These are phyloP conservation scores for Mustela lutreola DNA, from an alignment of 2,113 vertebrate species.

Conservation along the genomic window DNA sequence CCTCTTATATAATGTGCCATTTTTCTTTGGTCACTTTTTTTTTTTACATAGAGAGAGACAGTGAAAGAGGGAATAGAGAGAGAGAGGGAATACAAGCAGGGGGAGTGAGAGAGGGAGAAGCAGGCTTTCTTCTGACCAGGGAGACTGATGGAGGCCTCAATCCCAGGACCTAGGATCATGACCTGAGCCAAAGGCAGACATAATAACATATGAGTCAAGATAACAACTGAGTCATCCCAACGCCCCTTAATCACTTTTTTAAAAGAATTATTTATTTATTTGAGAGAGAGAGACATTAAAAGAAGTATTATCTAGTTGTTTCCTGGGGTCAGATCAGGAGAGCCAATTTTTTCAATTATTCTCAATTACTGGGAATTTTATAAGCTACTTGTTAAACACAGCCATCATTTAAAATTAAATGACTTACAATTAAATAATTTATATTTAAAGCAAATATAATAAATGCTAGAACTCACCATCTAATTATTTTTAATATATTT, in stretches of 20 bases:
- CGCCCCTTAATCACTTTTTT: neutral
- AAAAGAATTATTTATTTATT: neutral
- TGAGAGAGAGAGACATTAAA: neutral
- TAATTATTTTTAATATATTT: slow-evolving; percentile 17
- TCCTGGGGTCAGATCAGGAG: neutral
- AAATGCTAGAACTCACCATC: neutral
- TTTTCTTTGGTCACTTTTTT: neutral
- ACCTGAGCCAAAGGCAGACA: too few relatives aligned
- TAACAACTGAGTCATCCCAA: too few relatives aligned
- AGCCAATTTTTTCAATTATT: slow-evolving; percentile 28
- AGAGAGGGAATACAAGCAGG: too few relatives aligned
- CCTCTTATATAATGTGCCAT: neutral
- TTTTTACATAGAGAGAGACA: too few relatives aligned
- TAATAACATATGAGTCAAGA: too few relatives aligned
- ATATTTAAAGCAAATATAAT: slow-evolving; percentile 44
- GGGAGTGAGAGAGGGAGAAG: too few relatives aligned
- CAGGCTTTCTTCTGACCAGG: too few relatives aligned
- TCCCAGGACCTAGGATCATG: too few relatives aligned
- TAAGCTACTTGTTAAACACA: neutral
- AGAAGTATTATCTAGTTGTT: neutral
- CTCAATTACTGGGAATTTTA: slow-evolving; percentile 44
- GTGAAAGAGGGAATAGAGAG: too few relatives aligned
- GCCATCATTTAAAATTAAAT: slow-evolving; percentile 22
- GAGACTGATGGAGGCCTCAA: too few relatives aligned
- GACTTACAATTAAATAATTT: neutral